Percentiles rank a stretch among this genome's conserved stretches.
Conservation (phyloP, 2,888 invertebrate species). For the Lymantria dispar region DNA sequence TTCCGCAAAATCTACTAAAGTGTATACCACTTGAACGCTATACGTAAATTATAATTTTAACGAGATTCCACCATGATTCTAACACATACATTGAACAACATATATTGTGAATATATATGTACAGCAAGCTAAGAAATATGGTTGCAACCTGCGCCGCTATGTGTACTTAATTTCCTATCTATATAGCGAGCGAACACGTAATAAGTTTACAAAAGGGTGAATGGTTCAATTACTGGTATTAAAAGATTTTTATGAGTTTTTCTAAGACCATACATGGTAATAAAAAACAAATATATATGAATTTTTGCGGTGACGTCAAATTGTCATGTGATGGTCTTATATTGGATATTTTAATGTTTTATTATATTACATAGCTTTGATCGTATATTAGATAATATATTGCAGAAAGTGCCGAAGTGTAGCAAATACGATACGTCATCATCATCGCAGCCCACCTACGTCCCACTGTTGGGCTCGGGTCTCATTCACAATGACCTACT, state of each 20-base stretch:
- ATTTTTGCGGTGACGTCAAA: no score
- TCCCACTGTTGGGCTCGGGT: no score
- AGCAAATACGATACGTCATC: no score
- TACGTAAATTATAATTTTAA: conserved; percentile 4
- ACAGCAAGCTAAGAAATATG: not conserved
- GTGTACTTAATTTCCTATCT: conserved; percentile 24
- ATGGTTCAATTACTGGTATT: conserved; percentile 7
- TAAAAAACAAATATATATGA: no score
- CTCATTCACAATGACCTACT: no score
- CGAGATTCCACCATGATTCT: not conserved
- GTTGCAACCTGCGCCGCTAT: conserved; percentile 12
- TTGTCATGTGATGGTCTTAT: no score
- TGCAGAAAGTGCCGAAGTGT: no score
- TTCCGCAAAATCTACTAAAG: not conserved
- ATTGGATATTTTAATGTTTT: no score
- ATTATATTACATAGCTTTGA: no score
- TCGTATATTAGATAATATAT: no score
- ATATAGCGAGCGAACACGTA: conserved; percentile 15
- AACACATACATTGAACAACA: conserved; percentile 1
- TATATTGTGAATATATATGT: not conserved
- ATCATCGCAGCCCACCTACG: no score
- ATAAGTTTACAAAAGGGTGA: conserved; percentile 25
- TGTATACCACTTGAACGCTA: not conserved
- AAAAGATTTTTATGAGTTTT: not conserved
- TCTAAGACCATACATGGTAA: not conserved